Percentiles rank a stretch among this genome's conserved stretches.
phyloP scores from a whole-genome alignment of 2,113 vertebrate genomes.

The Ellobius talpinus region DNA sequence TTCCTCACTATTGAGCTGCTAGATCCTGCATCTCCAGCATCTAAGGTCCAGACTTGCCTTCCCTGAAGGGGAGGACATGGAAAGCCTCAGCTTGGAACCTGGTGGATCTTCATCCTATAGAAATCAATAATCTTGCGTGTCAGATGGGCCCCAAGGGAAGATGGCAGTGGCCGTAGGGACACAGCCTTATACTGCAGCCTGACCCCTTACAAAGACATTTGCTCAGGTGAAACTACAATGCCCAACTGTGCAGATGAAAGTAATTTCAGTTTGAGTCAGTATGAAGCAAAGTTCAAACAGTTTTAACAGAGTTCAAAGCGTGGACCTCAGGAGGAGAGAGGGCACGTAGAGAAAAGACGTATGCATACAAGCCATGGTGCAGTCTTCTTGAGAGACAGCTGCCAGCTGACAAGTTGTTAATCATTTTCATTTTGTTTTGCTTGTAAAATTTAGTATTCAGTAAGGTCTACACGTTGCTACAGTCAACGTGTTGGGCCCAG shows the following conservation, averaged over 20 bases:
- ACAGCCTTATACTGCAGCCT: not conserved
- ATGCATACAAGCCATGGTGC: too few relatives aligned
- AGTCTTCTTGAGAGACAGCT: not conserved
- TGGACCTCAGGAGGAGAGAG: not conserved
- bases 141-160: too few relatives aligned
- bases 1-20: not conserved
- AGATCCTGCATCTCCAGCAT: not conserved
- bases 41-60: not conserved
- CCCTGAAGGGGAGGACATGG: too few relatives aligned
- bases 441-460: conserved; percentile 13
- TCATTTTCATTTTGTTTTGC: not conserved
- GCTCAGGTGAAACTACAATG: too few relatives aligned
- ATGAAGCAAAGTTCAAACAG: not conserved
- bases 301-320: not conserved
- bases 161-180: not conserved
- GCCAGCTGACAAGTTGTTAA: not conserved
- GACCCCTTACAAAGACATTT: not conserved
- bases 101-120: not conserved
- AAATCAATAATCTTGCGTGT: not conserved
- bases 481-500: not conserved
- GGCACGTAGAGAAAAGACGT: not conserved
- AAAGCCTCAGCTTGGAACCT: not conserved
- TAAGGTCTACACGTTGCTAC: not conserved
- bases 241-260: not conserved
- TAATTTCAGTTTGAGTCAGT: not conserved